These are phyloP conservation scores for Smittia aterrima DNA, from an alignment of 2,888 invertebrate species.

Conservation along the genomic window DNA sequence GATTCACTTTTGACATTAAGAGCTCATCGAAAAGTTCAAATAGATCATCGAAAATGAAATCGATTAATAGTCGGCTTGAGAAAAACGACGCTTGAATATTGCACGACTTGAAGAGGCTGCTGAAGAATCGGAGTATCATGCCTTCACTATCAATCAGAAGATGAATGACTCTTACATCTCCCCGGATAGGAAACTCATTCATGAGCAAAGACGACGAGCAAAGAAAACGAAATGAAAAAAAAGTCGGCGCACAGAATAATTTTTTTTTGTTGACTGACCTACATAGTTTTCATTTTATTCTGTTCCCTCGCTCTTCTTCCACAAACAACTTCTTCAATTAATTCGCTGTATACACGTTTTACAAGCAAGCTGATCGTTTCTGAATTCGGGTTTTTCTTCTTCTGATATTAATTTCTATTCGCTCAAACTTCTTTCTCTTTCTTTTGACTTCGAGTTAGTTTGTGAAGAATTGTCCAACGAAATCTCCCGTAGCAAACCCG, in stretches of 20 bases:
- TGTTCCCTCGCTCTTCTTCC: conserved; percentile 16
- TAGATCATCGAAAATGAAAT: not conserved
- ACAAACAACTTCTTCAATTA: conserved; percentile 32
- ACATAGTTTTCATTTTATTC: conserved; percentile 42
- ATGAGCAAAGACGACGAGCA: not conserved
- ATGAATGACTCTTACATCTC: not conserved
- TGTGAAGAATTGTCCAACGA: too few species aligned
- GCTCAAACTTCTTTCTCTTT: not conserved
- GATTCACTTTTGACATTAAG: conserved; percentile 2
- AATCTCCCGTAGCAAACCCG: not conserved
- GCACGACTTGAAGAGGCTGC: too few species aligned
- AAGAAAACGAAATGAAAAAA: conserved; percentile 20
- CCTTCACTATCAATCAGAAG: not conserved
- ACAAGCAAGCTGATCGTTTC: not conserved
- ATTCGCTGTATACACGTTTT: conserved; percentile 21
- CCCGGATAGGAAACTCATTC: not conserved
- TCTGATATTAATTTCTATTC: conserved; percentile 1
- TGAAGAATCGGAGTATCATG: not conserved
- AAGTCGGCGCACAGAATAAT: conserved; percentile 16
- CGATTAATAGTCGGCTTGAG: too few species aligned
- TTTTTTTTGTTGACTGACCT: conserved; percentile 38
- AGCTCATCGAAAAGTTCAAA: not conserved
- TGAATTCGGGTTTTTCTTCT: conserved; percentile 6
- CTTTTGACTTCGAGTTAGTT: too few species aligned
- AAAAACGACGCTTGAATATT: too few species aligned